A percentile compares a stretch with the other conserved stretches of the same genome.
Conservation (phyloP, 2,797 vertebrate genomes). For the Eleutherodactylus coqui region DNA sequence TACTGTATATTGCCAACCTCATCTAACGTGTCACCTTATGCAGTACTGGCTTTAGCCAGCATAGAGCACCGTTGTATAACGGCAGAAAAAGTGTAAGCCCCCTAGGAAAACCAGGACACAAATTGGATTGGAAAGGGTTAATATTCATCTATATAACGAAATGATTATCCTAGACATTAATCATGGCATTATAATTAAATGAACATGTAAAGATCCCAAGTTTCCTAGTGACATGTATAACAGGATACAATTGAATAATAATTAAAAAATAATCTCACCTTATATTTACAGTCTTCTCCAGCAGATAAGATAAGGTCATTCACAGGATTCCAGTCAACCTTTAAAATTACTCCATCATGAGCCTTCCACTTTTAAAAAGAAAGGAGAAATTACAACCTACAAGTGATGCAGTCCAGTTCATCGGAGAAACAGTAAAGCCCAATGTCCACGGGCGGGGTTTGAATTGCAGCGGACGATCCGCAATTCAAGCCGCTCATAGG, state of each 20-base stretch:
- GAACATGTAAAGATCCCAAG: not conserved
- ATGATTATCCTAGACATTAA: not conserved
- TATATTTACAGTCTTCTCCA: slow-evolving; percentile 96
- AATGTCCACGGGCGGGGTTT: too few species aligned
- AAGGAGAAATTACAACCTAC: not conserved
- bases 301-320: slow-evolving; percentile 93
- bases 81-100: too few species aligned
- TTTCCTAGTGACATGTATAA: not conserved
- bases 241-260: not conserved
- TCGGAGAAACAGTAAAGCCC: not conserved
- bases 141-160: not conserved
- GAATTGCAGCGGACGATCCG: too few species aligned
- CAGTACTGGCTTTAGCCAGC: too few species aligned
- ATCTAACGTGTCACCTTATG: too few species aligned
- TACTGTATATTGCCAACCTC: too few species aligned
- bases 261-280: slow-evolving; percentile 74
- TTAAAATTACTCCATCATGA: slow-evolving; percentile 93
- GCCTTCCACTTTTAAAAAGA: slow-evolving; percentile 89
- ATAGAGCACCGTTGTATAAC: too few species aligned
- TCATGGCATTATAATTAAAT: not conserved
- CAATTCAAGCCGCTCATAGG: too few species aligned
- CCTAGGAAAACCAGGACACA: too few species aligned
- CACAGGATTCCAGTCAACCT: slow-evolving; percentile 95
- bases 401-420: not conserved
- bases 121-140: too few species aligned